Percentiles rank a stretch among this genome's conserved stretches.
Evolutionary conservation across 2,797 vertebrate species (phyloP).

Genomic region (Peromyscus melanophrys): DNA sequence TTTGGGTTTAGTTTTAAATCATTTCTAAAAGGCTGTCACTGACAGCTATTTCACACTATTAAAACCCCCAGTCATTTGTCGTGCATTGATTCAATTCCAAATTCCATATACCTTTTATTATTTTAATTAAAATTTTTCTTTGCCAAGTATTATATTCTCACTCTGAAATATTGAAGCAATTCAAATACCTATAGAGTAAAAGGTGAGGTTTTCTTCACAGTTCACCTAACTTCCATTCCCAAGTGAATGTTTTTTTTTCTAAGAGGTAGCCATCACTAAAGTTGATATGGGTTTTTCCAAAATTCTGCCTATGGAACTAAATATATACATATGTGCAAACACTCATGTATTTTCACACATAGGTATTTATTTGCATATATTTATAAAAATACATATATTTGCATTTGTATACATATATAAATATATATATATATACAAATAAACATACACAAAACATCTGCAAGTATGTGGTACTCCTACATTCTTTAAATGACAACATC

Average conservation of each 20-base stretch:
- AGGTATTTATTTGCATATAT: not conserved
- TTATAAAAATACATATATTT: not conserved
- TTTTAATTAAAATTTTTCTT: slow-evolving; percentile 4
- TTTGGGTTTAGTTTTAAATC: slow-evolving; percentile 56
- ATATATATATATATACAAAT: too few species aligned
- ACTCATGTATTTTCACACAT: not conserved
- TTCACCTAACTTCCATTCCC: not conserved
- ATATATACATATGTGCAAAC: not conserved
- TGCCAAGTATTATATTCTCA: not conserved
- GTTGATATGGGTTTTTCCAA: not conserved
- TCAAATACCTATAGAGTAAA: not conserved
- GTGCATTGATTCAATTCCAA: slow-evolving; percentile 10
- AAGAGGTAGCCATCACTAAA: not conserved
- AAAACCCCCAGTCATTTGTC: not conserved
- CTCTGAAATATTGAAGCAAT: not conserved
- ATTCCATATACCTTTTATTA: not conserved
- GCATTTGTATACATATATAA: not conserved
- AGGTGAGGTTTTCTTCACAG: not conserved
- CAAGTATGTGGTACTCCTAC: not conserved
- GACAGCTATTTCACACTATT: not conserved
- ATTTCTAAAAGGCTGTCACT: not conserved
- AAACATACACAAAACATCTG: not conserved
- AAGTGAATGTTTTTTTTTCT: slow-evolving; percentile 4
- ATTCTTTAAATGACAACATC: not conserved
- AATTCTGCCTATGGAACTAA: not conserved